A percentile compares a stretch with the other conserved stretches of the same genome.
phyloP scores from a whole-genome alignment of 2,113 vertebrate species.

The Glaucomys volans region DNA sequence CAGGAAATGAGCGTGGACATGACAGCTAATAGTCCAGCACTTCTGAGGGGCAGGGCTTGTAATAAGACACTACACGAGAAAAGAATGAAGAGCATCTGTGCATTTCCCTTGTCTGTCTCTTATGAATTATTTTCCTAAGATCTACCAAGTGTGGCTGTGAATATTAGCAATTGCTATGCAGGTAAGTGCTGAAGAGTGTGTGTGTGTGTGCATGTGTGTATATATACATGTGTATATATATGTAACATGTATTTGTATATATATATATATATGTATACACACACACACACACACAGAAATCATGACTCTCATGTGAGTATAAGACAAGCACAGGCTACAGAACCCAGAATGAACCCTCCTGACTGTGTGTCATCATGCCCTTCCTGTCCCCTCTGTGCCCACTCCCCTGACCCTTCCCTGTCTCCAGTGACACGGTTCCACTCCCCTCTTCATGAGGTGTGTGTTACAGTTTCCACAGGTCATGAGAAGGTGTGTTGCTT shows the following conservation, averaged over 20 bases:
- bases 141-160: not conserved
- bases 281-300: no score
- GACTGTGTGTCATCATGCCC: no score
- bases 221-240: no score
- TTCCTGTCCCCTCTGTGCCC: no score
- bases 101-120: not conserved
- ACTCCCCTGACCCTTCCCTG: no score
- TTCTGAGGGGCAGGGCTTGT: not conserved
- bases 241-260: no score
- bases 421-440: no score
- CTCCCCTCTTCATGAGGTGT: not conserved
- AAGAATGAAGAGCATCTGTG: not conserved
- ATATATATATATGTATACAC: no score
- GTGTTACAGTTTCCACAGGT: not conserved
- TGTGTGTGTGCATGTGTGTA: no score
- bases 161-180: not conserved
- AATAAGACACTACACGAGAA: not conserved
- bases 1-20: not conserved
- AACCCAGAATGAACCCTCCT: no score
- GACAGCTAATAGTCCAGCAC: rapidly evolving
- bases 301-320: no score
- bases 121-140: not conserved
- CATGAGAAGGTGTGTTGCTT: no score
- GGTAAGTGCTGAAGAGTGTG: not conserved
- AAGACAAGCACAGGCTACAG: not conserved